These are phyloP conservation scores for Perccottus glenii DNA, from an alignment of 2,113 vertebrate genomes.

Conservation along the genomic window DNA sequence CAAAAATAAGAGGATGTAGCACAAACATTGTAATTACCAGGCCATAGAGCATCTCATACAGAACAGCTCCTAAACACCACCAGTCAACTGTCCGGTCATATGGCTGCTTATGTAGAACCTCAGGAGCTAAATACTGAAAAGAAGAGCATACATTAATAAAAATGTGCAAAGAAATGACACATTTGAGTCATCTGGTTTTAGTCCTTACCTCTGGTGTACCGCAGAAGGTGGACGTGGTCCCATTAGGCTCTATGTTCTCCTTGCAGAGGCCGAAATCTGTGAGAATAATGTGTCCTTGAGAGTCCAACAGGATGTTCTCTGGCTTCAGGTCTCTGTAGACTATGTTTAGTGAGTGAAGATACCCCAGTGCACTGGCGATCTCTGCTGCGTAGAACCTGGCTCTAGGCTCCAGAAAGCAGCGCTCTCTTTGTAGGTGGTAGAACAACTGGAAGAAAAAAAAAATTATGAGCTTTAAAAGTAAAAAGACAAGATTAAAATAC, in stretches of 20 bases:
- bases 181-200: background rate
- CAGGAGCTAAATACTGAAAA: conserved; percentile 93
- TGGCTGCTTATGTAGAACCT: conserved; percentile 97
- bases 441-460: conserved; percentile 83
- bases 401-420: conserved; percentile 95
- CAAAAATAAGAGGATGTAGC: background rate
- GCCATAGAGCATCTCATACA: conserved; percentile 98
- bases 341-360: conserved; percentile 97
- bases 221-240: conserved; percentile 97
- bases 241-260: conserved; percentile 97
- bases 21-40: conserved; percentile 82
- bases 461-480: background rate
- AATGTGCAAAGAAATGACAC: background rate
- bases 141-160: background rate
- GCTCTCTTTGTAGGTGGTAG: conserved; percentile 97
- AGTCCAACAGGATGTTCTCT: conserved; percentile 97
- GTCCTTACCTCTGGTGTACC: conserved; percentile 93
- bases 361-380: conserved; percentile 96
- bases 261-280: conserved; percentile 99
- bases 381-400: conserved; percentile 97
- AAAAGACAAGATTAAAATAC: conserved; percentile 12
- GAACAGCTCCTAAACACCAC: conserved; percentile 97
- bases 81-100: conserved; percentile 98
- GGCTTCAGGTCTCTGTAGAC: conserved; percentile 98
- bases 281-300: conserved; percentile 95